Evolutionary conservation across 2,113 vertebrate genomes (phyloP).

Genomic region (Taurulus bubalis): DNA sequence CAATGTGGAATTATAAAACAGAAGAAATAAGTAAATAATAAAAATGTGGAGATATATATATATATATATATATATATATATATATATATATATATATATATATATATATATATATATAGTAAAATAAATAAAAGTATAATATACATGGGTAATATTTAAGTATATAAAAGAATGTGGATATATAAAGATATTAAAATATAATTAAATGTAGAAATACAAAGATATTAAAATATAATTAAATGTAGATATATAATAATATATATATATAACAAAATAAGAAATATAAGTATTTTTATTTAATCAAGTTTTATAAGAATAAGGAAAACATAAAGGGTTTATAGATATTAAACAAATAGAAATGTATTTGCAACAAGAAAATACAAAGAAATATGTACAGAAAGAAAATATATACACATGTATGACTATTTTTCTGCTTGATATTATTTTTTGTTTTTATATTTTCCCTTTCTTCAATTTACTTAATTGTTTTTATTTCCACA

Average conservation of each 20-base stretch:
- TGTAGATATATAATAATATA: too few species aligned
- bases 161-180: not conserved
- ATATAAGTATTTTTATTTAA: not conserved
- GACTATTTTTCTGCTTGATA: too few species aligned
- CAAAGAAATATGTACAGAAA: too few species aligned
- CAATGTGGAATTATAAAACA: not conserved
- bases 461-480: not conserved
- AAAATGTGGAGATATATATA: too few species aligned
- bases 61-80: too few species aligned
- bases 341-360: not conserved
- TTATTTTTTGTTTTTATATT: not conserved
- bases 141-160: not conserved
- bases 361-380: not conserved
- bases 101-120: too few species aligned
- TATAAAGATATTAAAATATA: not conserved
- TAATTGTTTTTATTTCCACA: not conserved
- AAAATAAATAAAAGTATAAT: not conserved
- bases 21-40: not conserved
- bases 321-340: not conserved
- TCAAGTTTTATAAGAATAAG: not conserved
- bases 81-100: too few species aligned
- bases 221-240: too few species aligned
- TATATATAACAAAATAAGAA: not conserved
- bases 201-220: not conserved
- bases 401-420: too few species aligned